A percentile compares a stretch with the other conserved stretches of the same genome.
Conservation (phyloP, 2,797 vertebrate species). For the Emydoidea blandingii region DNA sequence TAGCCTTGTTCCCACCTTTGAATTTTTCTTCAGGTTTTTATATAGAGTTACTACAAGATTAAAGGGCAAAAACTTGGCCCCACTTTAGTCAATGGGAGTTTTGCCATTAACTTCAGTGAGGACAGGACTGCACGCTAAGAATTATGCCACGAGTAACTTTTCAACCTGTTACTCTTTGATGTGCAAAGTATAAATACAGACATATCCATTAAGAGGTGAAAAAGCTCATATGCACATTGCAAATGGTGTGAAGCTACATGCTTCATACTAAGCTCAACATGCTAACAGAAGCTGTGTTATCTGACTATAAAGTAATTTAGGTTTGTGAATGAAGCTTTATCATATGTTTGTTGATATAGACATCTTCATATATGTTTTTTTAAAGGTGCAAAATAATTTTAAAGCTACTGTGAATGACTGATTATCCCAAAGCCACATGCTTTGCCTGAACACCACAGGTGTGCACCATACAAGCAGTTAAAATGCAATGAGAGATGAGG, state of each 20-base stretch:
- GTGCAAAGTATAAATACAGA: background rate
- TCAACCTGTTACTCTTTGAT: background rate
- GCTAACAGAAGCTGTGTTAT: background rate
- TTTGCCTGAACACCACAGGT: rapidly evolving
- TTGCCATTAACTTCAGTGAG: background rate
- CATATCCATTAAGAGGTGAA: background rate
- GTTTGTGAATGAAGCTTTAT: background rate
- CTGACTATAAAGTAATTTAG: background rate
- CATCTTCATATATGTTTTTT: background rate
- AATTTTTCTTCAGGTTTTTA: background rate
- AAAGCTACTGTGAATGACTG: background rate
- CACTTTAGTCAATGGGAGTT: background rate
- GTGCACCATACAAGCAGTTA: background rate
- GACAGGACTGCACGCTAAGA: background rate
- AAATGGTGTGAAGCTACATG: background rate
- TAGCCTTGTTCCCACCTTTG: background rate
- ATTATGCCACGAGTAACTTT: background rate
- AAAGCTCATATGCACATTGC: background rate
- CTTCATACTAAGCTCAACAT: rapidly evolving
- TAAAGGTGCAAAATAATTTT: background rate
- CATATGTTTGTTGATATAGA: rapidly evolving
- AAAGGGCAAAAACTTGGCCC: background rate
- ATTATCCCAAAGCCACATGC: rapidly evolving
- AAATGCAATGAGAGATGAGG: background rate
- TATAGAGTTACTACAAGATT: background rate